Evolutionary conservation across 2,113 vertebrate species (phyloP).

Genomic region (Oxygymnocypris stewartii): DNA sequence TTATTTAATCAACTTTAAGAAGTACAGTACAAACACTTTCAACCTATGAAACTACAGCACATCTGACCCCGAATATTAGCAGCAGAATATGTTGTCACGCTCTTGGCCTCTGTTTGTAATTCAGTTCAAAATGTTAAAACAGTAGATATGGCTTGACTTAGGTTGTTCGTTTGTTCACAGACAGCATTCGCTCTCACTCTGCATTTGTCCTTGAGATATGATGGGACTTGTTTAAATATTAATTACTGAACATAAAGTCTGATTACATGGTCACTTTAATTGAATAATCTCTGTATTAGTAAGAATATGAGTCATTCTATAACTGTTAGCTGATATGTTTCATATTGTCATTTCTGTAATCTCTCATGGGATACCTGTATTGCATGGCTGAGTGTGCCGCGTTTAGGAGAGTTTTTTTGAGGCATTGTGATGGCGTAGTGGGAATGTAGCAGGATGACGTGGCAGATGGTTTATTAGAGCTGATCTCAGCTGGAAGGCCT

Average conservation of each 20-base stretch:
- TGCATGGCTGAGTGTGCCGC: constrained; percentile 38
- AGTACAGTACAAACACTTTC: neutral
- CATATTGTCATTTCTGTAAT: neutral
- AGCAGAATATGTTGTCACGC: neutral
- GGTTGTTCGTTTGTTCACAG: neutral
- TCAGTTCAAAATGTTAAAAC: neutral
- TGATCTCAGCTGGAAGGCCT: constrained; percentile 81
- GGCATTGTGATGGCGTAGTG: constrained; percentile 47
- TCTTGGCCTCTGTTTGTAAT: neutral
- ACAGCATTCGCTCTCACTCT: neutral
- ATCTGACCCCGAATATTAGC: neutral
- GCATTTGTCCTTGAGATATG: neutral
- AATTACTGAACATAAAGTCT: constrained; percentile 17
- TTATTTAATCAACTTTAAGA: neutral
- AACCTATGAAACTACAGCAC: neutral
- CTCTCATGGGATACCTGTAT: constrained; percentile 39
- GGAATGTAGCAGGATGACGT: constrained; percentile 63
- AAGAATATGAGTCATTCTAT: neutral
- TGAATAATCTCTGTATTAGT: neutral
- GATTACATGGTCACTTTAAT: neutral
- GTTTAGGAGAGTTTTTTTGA: constrained; percentile 38
- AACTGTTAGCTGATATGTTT: neutral
- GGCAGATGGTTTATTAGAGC: constrained; percentile 85
- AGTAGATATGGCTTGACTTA: neutral
- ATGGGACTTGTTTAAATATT: constrained; percentile 4